phyloP scores from a whole-genome alignment of 53 echinoderm and acorn worm genomes.

The Glandiceps talaboti region DNA sequence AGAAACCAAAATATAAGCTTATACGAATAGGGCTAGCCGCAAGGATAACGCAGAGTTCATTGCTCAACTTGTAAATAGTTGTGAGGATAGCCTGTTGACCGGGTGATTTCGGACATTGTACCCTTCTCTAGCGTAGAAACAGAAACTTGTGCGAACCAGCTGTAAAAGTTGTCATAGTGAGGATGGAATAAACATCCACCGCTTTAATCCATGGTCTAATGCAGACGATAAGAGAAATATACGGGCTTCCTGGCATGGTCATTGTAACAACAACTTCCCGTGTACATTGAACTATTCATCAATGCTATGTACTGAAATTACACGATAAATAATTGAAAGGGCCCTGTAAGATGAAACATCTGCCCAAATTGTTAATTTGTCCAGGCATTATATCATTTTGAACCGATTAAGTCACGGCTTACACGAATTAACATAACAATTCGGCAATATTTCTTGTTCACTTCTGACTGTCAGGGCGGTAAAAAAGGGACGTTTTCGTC shows the following conservation, averaged over 20 bases:
- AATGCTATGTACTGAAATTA: not conserved
- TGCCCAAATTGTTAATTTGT: not conserved
- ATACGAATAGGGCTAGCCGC: too few species aligned
- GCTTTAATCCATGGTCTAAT: not conserved
- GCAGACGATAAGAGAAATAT: not conserved
- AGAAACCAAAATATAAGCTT: too few species aligned
- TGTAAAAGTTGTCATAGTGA: not conserved
- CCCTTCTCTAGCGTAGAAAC: too few species aligned
- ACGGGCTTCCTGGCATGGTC: not conserved
- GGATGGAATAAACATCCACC: not conserved
- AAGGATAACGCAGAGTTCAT: too few species aligned
- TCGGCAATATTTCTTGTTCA: not conserved
- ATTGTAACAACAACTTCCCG: not conserved
- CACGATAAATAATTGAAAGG: not conserved
- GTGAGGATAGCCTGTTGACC: too few species aligned
- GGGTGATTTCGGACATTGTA: too few species aligned
- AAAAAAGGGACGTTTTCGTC: too few species aligned
- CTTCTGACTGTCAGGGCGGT: not conserved
- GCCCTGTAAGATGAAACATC: not conserved
- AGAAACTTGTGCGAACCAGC: not conserved
- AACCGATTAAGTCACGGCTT: not conserved
- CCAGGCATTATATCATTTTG: not conserved
- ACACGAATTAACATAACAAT: not conserved
- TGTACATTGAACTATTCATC: not conserved
- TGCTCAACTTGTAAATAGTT: too few species aligned